Percentiles rank a stretch among this genome's conserved stretches.
Evolutionary conservation across 2,797 vertebrate species (phyloP).

Genomic region (Acanthiza pusilla): DNA sequence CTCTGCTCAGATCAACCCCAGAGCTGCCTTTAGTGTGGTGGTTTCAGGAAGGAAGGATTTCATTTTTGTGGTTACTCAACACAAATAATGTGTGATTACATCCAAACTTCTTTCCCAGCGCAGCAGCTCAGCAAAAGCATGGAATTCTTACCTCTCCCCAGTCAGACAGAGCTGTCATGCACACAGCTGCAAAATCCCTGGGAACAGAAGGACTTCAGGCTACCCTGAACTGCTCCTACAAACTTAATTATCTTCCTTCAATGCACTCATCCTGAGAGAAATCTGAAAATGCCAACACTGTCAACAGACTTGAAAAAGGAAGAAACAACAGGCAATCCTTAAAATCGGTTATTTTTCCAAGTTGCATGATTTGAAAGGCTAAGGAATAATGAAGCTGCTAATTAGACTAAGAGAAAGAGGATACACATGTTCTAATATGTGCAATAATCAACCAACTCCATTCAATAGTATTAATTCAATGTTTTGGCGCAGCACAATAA

Average conservation of each 20-base stretch:
- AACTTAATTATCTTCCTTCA: neutral
- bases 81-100: neutral
- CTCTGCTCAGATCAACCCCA: neutral
- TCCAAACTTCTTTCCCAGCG: neutral
- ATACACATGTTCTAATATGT: neutral
- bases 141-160: neutral
- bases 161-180: neutral
- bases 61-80: neutral
- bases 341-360: neutral
- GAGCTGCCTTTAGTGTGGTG: neutral
- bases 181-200: neutral
- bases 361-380: neutral
- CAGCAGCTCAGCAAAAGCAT: neutral
- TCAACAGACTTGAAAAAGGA: neutral
- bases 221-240: neutral
- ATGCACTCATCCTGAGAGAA: neutral
- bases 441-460: neutral
- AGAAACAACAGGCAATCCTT: neutral
- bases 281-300: neutral
- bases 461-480: neutral
- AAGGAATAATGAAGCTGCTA: neutral
- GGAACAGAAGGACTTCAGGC: neutral
- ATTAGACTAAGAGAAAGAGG: neutral
- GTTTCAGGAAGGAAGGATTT: neutral
- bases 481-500: neutral